phyloP scores from a whole-genome alignment of 2,888 invertebrate genomes.

The Cheilosia urbana region DNA sequence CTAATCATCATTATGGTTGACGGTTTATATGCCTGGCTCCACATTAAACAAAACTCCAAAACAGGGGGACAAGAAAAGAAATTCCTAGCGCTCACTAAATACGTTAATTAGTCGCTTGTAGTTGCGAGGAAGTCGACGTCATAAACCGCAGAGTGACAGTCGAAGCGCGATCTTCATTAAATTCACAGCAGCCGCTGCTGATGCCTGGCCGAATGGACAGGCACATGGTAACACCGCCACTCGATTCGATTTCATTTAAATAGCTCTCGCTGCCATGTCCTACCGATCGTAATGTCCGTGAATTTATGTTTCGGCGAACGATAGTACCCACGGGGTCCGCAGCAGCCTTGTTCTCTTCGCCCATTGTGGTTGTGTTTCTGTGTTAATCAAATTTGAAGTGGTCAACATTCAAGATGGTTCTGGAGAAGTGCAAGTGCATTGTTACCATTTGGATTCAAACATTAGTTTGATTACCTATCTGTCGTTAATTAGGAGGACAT shows the following conservation, averaged over 20 bases:
- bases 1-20: constrained; percentile 47
- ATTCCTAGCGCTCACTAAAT: constrained; percentile 39
- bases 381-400: constrained; percentile 40
- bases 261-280: constrained; percentile 6
- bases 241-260: constrained; percentile 37
- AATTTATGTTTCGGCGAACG: constrained; percentile 37
- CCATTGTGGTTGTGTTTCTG: constrained; percentile 19
- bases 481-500: too few species aligned
- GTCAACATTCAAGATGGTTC: constrained; percentile 7
- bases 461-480: too few species aligned
- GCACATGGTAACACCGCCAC: constrained; percentile 17
- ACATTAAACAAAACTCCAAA: constrained; percentile 52
- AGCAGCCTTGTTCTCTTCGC: neutral
- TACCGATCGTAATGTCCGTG: constrained; percentile 44
- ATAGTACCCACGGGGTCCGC: neutral
- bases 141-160: constrained; percentile 41
- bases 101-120: constrained; percentile 59
- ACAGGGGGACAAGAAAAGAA: constrained; percentile 9
- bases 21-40: constrained; percentile 26
- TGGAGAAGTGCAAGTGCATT: too few species aligned
- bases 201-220: constrained; percentile 6
- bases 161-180: constrained; percentile 47
- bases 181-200: constrained; percentile 15
- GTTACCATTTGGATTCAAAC: too few species aligned
- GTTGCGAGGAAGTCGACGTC: constrained; percentile 33